Evolutionary conservation across 1,140 invertebrate genomes (phyloP).

Genomic region (Penaeus indicus): DNA sequence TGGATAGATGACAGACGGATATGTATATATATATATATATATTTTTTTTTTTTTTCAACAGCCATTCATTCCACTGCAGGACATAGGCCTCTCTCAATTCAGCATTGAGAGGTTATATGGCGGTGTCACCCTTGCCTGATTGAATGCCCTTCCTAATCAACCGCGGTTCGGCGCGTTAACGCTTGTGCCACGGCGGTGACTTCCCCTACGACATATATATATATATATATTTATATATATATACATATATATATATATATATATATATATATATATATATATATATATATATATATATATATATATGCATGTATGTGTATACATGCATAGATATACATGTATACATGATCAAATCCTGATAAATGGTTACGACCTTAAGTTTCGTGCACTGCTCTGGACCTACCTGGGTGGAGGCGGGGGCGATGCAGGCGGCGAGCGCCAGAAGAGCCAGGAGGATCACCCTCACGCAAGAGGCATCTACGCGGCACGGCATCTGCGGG

Average conservation of each 20-base stretch:
- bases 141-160: too few species aligned
- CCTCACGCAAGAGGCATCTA: slow-evolving; percentile 23
- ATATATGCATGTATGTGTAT: background rate
- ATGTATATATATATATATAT: background rate
- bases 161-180: too few species aligned
- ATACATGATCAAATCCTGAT: too few species aligned
- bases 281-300: background rate
- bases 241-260: background rate
- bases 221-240: background rate
- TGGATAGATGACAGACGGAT: too few species aligned
- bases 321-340: background rate
- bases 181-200: too few species aligned
- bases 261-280: background rate
- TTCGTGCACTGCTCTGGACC: background rate
- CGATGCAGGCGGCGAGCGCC: slow-evolving; percentile 21
- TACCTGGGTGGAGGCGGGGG: slow-evolving; percentile 31
- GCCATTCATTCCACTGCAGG: too few species aligned
- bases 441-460: slow-evolving; percentile 28
- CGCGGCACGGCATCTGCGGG: slow-evolving; percentile 29
- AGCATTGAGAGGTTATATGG: too few species aligned
- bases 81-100: too few species aligned
- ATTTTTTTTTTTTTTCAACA: too few species aligned
- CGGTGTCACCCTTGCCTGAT: too few species aligned
- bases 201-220: too few species aligned
- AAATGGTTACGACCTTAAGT: too few species aligned